Conservation (phyloP, 1,140 invertebrate species). For the Phenacoccus solenopsis region DNA sequence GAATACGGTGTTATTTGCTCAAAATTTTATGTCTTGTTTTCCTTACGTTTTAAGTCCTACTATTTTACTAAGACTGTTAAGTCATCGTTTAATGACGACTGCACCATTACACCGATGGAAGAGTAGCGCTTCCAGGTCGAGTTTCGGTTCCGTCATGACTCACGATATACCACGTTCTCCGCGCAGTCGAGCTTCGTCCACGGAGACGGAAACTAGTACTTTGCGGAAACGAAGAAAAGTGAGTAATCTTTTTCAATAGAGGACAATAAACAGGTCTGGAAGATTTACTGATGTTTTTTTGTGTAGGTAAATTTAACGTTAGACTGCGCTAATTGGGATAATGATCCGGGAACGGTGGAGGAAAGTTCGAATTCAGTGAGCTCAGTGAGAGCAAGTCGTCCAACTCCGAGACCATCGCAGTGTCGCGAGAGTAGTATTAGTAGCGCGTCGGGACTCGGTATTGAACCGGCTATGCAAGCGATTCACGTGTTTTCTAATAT, state of each 20-base stretch:
- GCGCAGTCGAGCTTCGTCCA: constrained; percentile 34
- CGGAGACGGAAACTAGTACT: constrained; percentile 35
- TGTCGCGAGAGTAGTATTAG: constrained; percentile 27
- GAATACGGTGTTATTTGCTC: constrained; percentile 30
- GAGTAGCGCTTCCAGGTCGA: constrained; percentile 35
- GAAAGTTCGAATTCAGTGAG: constrained; percentile 13
- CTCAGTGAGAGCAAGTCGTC: constrained; percentile 14
- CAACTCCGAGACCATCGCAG: constrained; percentile 18
- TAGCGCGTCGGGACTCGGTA: constrained; percentile 28
- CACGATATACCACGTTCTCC: constrained; percentile 30
- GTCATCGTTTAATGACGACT: constrained; percentile 44
- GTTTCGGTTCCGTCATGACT: constrained; percentile 33
- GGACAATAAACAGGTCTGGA: too few species aligned
- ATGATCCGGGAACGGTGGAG: constrained; percentile 16
- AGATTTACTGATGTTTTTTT: too few species aligned
- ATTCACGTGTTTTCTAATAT: constrained; percentile 32
- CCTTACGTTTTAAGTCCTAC: constrained; percentile 44
- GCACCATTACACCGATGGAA: constrained; percentile 37
- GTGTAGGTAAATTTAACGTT: constrained; percentile 34
- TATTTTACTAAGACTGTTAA: constrained; percentile 44
- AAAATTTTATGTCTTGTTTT: constrained; percentile 37
- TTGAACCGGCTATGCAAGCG: constrained; percentile 31
- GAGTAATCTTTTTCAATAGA: background rate
- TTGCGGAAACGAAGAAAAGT: constrained; percentile 30
- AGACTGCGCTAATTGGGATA: constrained; percentile 30